Conservation (phyloP, 2,797 vertebrate species). For the Darevskia mixta region DNA sequence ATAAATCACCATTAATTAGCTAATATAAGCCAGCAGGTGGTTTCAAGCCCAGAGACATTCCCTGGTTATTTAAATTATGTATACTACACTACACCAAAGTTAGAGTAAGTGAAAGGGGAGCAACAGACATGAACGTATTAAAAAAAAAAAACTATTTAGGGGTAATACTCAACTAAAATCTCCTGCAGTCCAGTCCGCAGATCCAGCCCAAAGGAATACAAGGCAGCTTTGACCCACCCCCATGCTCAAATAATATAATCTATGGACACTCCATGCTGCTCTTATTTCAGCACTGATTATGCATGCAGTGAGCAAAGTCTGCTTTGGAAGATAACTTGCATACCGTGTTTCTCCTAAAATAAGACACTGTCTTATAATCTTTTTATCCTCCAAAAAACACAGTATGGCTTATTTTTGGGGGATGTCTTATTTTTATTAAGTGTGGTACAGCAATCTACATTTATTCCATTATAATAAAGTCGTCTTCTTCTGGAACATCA, state of each 20-base stretch:
- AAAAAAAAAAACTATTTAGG: conserved; percentile 69
- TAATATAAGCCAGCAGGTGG: conserved; percentile 98
- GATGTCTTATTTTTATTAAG: too few species aligned
- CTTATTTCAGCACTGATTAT: conserved; percentile 80
- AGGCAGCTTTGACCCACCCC: conserved; percentile 79
- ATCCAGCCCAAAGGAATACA: conserved; percentile 87
- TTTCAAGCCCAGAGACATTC: conserved; percentile 93
- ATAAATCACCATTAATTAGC: conserved; percentile 99
- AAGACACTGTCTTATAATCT: too few species aligned
- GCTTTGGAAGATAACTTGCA: conserved; percentile 62
- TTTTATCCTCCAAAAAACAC: too few species aligned
- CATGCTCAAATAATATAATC: conserved; percentile 76
- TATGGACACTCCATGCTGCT: conserved; percentile 47
- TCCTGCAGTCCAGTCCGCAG: conserved; percentile 79
- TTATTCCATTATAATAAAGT: too few species aligned
- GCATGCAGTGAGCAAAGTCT: conserved; percentile 73
- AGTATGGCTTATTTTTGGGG: too few species aligned
- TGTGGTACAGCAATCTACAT: too few species aligned
- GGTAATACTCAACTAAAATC: conserved; percentile 79
- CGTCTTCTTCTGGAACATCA: too few species aligned
- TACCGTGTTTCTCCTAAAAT: too few species aligned
- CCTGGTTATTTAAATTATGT: conserved; percentile 95
- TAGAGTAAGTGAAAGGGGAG: conserved; percentile 86
- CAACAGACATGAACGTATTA: conserved; percentile 80
- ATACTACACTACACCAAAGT: conserved; percentile 87